phyloP scores from a whole-genome alignment of 2,888 invertebrate species.

The Hedya salicella region DNA sequence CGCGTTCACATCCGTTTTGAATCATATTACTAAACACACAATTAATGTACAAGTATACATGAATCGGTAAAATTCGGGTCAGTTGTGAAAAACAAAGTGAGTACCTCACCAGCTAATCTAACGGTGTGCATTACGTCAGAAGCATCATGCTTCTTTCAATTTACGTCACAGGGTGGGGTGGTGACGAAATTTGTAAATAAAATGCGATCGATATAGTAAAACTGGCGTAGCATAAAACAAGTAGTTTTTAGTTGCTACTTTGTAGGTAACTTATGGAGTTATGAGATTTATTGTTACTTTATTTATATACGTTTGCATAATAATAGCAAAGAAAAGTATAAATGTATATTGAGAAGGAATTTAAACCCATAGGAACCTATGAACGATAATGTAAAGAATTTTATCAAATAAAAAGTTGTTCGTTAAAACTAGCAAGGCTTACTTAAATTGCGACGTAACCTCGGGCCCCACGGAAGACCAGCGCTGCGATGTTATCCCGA shows the following conservation, averaged over 20 bases:
- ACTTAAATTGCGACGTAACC: too few relatives aligned
- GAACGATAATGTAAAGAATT: too few relatives aligned
- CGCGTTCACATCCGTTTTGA: constrained; percentile 12
- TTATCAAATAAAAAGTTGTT: too few relatives aligned
- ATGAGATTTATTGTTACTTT: too few relatives aligned
- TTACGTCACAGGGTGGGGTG: constrained; percentile 50
- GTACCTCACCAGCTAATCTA: constrained; percentile 24
- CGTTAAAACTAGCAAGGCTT: too few relatives aligned
- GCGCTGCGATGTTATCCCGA: too few relatives aligned
- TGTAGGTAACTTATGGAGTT: too few relatives aligned
- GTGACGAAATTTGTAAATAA: constrained; percentile 47
- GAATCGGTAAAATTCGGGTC: constrained; percentile 26
- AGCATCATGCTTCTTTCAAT: constrained; percentile 47
- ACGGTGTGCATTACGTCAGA: constrained; percentile 49
- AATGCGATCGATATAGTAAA: constrained; percentile 44
- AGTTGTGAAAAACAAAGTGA: constrained; percentile 5
- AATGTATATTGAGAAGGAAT: too few relatives aligned
- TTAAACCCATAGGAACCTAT: too few relatives aligned
- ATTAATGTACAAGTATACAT: constrained; percentile 19
- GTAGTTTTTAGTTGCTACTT: neutral
- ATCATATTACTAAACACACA: neutral
- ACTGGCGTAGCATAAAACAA: constrained; percentile 2
- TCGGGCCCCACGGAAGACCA: too few relatives aligned
- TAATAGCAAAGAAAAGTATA: too few relatives aligned
- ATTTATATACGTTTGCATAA: too few relatives aligned